phyloP scores from a whole-genome alignment of 1,140 invertebrate species.

The Dendroctonus ponderosae region DNA sequence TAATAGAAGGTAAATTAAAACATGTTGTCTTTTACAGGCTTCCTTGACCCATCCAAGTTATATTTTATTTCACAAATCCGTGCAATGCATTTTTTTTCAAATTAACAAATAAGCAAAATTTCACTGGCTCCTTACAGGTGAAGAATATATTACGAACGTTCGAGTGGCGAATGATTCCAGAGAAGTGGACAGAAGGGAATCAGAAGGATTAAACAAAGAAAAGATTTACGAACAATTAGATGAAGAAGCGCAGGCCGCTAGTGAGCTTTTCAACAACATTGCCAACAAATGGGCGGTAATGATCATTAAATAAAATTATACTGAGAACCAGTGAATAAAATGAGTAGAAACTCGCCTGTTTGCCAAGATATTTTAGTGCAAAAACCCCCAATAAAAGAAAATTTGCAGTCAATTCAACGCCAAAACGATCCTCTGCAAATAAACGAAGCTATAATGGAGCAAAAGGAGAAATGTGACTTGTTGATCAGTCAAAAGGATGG shows the following conservation, averaged over 20 bases:
- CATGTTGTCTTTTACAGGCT: neutral
- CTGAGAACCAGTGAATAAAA: neutral
- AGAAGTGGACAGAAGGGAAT: constrained; percentile 60
- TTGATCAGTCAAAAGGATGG: constrained; percentile 75
- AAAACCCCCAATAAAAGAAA: neutral
- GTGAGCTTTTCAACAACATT: constrained; percentile 69
- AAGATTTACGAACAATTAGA: constrained; percentile 63
- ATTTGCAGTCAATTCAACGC: constrained; percentile 54
- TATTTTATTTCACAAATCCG: too few relatives aligned
- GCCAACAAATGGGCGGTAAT: constrained; percentile 64
- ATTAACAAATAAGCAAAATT: too few relatives aligned
- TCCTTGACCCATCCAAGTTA: too few relatives aligned
- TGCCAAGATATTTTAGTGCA: neutral
- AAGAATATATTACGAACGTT: constrained; percentile 71
- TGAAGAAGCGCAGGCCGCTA: constrained; percentile 63
- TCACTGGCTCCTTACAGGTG: constrained; percentile 42
- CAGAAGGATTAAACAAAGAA: constrained; percentile 51
- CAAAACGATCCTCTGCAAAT: constrained; percentile 79
- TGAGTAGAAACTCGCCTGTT: neutral
- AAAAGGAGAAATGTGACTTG: constrained; percentile 70
- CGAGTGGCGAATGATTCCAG: constrained; percentile 70
- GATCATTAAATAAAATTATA: neutral
- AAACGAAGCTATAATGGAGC: constrained; percentile 66
- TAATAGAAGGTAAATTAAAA: constrained; percentile 55
- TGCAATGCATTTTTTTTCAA: too few relatives aligned